Evolutionary conservation across 2,113 vertebrate species (phyloP).

Genomic region (Numenius arquata): DNA sequence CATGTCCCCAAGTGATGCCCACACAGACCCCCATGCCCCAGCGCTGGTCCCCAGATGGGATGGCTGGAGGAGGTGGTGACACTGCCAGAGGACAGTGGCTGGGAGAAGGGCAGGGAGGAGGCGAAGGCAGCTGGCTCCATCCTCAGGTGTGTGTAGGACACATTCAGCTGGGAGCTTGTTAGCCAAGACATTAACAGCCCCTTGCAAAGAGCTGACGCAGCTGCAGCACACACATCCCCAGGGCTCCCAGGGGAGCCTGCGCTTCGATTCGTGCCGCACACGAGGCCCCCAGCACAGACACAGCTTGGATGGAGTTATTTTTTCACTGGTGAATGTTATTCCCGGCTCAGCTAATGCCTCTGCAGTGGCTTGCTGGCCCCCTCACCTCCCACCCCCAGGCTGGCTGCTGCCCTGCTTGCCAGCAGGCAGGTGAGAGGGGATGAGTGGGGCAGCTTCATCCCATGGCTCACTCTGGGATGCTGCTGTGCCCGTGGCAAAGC

Average conservation of each 20-base stretch:
- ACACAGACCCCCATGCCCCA: fast-evolving
- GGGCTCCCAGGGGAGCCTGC: conserved; percentile 48
- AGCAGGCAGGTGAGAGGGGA: background rate
- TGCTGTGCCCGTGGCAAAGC: background rate
- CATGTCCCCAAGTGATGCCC: fast-evolving
- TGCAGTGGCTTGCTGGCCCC: background rate
- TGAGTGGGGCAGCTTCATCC: background rate
- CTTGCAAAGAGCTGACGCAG: conserved; percentile 56
- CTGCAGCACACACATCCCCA: conserved; percentile 25
- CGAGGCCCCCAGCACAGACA: conserved; percentile 29
- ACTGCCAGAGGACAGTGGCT: background rate
- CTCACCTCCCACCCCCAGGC: background rate
- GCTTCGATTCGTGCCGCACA: conserved; percentile 27
- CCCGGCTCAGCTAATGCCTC: conserved; percentile 1
- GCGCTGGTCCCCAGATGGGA: fast-evolving
- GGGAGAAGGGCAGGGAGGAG: background rate
- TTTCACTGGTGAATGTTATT: conserved; percentile 22
- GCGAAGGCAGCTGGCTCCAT: background rate
- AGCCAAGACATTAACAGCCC: conserved; percentile 45
- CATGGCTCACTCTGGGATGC: background rate
- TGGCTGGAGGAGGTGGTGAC: background rate
- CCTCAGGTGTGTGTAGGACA: conserved; percentile 27
- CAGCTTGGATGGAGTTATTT: conserved; percentile 41
- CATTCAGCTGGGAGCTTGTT: conserved; percentile 58
- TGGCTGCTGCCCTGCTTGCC: fast-evolving